Percentiles rank a stretch among this genome's conserved stretches.
phyloP scores from a whole-genome alignment of 2,888 invertebrate species.

The Hydraecia micacea region DNA sequence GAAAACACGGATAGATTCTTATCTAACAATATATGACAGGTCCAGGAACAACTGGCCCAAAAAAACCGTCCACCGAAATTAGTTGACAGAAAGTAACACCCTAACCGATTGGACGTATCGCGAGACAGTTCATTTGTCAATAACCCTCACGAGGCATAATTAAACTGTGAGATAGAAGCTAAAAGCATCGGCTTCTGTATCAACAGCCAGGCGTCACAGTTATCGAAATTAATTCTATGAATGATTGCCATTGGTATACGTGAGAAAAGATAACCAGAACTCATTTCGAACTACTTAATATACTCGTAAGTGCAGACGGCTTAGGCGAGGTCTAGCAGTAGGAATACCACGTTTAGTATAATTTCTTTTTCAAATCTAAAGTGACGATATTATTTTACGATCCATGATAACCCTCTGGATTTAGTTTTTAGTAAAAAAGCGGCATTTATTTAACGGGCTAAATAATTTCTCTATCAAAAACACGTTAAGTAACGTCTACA shows the following conservation, averaged over 20 bases:
- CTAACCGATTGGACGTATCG: conserved; percentile 76
- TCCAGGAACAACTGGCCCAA: conserved; percentile 68
- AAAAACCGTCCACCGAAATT: conserved; percentile 68
- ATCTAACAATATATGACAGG: conserved; percentile 78
- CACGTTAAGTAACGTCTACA: conserved; percentile 81
- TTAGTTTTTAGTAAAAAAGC: conserved; percentile 65
- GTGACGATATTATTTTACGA: conserved; percentile 76
- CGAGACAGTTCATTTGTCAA: conserved; percentile 82
- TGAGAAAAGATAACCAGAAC: conserved; percentile 76
- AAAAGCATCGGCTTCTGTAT: conserved; percentile 88
- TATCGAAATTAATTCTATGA: conserved; percentile 88
- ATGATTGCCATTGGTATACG: conserved; percentile 81
- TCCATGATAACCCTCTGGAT: conserved; percentile 69
- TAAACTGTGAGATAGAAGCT: conserved; percentile 82
- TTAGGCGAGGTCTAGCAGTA: conserved; percentile 59
- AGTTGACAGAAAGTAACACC: conserved; percentile 76
- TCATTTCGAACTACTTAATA: conserved; percentile 71
- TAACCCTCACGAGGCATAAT: conserved; percentile 76
- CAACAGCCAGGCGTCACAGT: conserved; percentile 83
- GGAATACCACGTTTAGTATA: conserved; percentile 55
- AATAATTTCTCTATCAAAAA: conserved; percentile 78
- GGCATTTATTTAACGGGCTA: conserved; percentile 79
- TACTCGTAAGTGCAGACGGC: conserved; percentile 37
- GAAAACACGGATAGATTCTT: conserved; percentile 72
- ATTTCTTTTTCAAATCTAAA: conserved; percentile 65